Evolutionary conservation across 2,797 vertebrate genomes (phyloP), one percentile per base, ranked within the genome.

Genomic region (Phalloptychus januarius): DNA sequence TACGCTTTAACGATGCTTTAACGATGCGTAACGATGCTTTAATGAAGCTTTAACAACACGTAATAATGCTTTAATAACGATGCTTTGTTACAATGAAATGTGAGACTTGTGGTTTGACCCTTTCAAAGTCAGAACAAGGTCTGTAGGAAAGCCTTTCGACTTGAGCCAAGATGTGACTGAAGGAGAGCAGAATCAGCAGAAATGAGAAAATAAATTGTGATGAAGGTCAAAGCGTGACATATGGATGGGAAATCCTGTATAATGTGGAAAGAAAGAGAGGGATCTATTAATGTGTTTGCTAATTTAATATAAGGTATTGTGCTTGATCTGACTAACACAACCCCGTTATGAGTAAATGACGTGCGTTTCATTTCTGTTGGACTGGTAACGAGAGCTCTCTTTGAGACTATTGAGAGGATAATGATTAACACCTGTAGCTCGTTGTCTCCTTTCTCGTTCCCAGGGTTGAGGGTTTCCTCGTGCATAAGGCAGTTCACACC

Each of bases 81-180:
- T n/a, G n/a, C n/a, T n/a, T n/a, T n/a, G n/a, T n/a, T n/a, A n/a
- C n/a, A n/a, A n/a, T n/a, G n/a, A n/a, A n/a, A n/a, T n/a, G 79
- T 48, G 77, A 83, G 76, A 76, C 61, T 72, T 82, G 82, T 80
- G 61, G 82, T 83, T 42, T 87, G 86, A 86, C 81, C 77, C 56
- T 72, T 75, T 76, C 75, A 72, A 76, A 71, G 65, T 44, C 71
- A 70, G 71, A 70, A 28, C 65, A 77, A 44, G 40, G 74, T 76
- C 72, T 79, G 52, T 20, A 84, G 70, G 20, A 72, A 58, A 75
- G 50, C 67, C 85, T 88, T 82, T 33, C 79, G 70, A 78, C 86
- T 74, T 36, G 75, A 86, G 67, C 54, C 67, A 72, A 78, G 15
- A 77, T 74, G 56, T 56, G 73, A 81, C 15, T 71, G 36, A 81